phyloP scores from a whole-genome alignment of 2,888 invertebrate species.

The Crematogaster levior region DNA sequence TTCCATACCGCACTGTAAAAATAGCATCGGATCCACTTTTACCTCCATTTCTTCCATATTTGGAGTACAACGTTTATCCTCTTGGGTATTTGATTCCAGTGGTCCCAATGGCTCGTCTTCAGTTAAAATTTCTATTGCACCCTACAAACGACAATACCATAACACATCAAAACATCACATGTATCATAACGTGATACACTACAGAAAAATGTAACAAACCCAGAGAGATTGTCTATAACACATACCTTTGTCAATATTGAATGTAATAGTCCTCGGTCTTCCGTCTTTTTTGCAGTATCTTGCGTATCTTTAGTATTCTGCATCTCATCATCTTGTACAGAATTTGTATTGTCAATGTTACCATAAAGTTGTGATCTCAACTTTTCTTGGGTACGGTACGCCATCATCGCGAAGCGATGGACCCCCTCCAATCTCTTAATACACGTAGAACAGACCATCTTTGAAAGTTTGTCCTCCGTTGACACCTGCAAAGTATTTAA shows the following conservation, averaged over 20 bases:
- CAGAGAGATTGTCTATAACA: neutral
- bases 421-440: constrained; percentile 89
- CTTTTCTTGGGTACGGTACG: constrained; percentile 88
- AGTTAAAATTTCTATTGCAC: constrained; percentile 78
- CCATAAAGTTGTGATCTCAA: constrained; percentile 84
- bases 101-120: constrained; percentile 76
- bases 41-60: constrained; percentile 88
- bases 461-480: constrained; percentile 89
- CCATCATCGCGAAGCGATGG: constrained; percentile 90
- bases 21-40: constrained; percentile 90
- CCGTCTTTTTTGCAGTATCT: constrained; percentile 83
- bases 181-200: neutral
- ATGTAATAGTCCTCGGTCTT: constrained; percentile 86
- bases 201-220: neutral
- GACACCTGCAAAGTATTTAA: constrained; percentile 86
- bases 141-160: constrained; percentile 74
- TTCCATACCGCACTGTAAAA: constrained; percentile 88
- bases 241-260: constrained; percentile 87
- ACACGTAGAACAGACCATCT: constrained; percentile 90
- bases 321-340: constrained; percentile 71
- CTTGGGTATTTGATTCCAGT: constrained; percentile 67
- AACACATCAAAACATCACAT: too few relatives aligned
- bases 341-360: constrained; percentile 60
- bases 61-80: constrained; percentile 75
- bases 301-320: constrained; percentile 77